These are phyloP conservation scores for Coelopa pilipes DNA, from an alignment of 2,888 invertebrate genomes.

Conservation along the genomic window DNA sequence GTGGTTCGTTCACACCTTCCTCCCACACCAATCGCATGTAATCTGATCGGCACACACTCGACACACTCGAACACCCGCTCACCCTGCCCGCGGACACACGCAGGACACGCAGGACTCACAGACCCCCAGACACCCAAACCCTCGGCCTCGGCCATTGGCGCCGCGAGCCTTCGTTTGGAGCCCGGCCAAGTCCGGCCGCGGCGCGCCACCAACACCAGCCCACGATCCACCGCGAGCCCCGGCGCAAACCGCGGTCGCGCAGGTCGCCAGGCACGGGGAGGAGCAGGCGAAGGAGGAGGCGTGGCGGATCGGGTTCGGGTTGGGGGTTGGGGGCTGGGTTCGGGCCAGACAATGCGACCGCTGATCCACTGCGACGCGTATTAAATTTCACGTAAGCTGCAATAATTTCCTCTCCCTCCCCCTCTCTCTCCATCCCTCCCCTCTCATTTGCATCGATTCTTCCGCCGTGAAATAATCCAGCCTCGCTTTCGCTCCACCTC, in stretches of 20 bases:
- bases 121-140: too few relatives aligned
- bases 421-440: background rate
- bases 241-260: background rate
- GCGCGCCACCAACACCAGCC: background rate
- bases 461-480: constrained; percentile 25
- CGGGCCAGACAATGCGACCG: background rate
- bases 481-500: background rate
- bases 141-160: background rate
- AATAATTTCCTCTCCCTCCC: constrained; percentile 8
- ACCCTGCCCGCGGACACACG: background rate
- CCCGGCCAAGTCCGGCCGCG: background rate
- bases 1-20: background rate
- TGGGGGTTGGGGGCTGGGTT: too few relatives aligned
- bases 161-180: background rate
- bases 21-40: background rate
- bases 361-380: constrained; percentile 25
- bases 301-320: too few relatives aligned
- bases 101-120: background rate
- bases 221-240: background rate
- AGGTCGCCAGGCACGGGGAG: background rate
- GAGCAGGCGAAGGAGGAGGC: background rate
- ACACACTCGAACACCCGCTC: background rate
- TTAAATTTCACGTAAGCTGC: constrained; percentile 26
- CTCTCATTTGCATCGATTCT: constrained; percentile 31
- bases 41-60: constrained; percentile 2